Evolutionary conservation across 2,888 invertebrate species (phyloP).

Genomic region (Heliconius ethilla): DNA sequence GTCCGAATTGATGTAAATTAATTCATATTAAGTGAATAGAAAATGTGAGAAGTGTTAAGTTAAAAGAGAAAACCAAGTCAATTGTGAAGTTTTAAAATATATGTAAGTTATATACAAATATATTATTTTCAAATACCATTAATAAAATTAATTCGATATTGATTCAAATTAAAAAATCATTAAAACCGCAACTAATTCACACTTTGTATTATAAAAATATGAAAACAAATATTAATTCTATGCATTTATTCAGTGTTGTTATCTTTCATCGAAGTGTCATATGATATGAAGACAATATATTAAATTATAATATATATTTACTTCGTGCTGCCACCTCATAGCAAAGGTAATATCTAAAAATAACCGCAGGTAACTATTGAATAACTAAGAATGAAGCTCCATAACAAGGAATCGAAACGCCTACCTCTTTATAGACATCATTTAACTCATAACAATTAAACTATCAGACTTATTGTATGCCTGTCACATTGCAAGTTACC

Average conservation of each 20-base stretch:
- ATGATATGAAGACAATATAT: slow-evolving; percentile 3
- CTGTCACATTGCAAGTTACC: slow-evolving; percentile 41
- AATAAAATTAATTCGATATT: background rate
- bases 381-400: background rate
- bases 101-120: slow-evolving; percentile 11
- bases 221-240: background rate
- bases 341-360: slow-evolving; percentile 23
- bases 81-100: background rate
- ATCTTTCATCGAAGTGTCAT: slow-evolving; percentile 6
- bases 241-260: slow-evolving; percentile 11
- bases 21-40: background rate
- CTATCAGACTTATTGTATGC: slow-evolving; percentile 39
- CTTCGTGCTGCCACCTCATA: background rate
- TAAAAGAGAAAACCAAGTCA: background rate
- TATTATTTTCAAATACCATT: background rate
- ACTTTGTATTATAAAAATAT: background rate
- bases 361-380: slow-evolving; percentile 10
- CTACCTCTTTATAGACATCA: slow-evolving; percentile 32
- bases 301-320: slow-evolving; percentile 2
- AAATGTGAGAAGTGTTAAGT: background rate
- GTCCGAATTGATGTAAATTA: slow-evolving; percentile 21
- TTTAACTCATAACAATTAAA: slow-evolving; percentile 44
- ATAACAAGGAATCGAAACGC: slow-evolving; percentile 14
- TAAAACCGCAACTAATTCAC: background rate
- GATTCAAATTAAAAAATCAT: background rate